Conservation (phyloP, 2,888 invertebrate genomes). For the Elaeidobius kamerunicus region DNA sequence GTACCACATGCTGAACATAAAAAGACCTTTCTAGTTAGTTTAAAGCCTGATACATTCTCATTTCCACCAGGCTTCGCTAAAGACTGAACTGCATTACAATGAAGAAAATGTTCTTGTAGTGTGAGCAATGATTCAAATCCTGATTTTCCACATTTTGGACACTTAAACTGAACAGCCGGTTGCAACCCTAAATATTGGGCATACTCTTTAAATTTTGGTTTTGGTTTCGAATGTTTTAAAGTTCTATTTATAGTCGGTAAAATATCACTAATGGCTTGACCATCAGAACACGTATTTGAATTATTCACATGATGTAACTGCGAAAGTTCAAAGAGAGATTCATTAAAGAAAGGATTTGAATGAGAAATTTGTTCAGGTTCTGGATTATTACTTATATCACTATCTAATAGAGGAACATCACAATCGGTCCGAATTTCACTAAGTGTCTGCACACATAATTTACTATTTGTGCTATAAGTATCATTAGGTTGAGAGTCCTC, state of each 20-base stretch:
- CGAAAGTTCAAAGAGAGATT: constrained; percentile 48
- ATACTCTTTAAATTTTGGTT: constrained; percentile 55
- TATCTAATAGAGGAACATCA: constrained; percentile 26
- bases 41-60: constrained; percentile 54
- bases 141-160: constrained; percentile 68
- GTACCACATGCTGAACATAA: constrained; percentile 79
- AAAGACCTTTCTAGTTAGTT: constrained; percentile 74
- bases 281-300: constrained; percentile 23
- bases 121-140: constrained; percentile 64
- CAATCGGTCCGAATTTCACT: constrained; percentile 14
- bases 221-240: constrained; percentile 37
- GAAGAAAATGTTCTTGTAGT: constrained; percentile 66
- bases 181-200: constrained; percentile 71
- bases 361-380: constrained; percentile 38
- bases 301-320: constrained; percentile 39
- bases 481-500: constrained; percentile 21
- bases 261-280: constrained; percentile 12
- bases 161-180: constrained; percentile 69
- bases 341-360: constrained; percentile 48
- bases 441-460: constrained; percentile 3
- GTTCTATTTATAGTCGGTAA: constrained; percentile 12
- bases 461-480: constrained; percentile 17
- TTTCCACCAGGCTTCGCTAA: constrained; percentile 33
- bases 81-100: constrained; percentile 51
- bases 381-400: constrained; percentile 11